phyloP scores from a whole-genome alignment of 2,888 invertebrate genomes.

The Sipha maydis region DNA sequence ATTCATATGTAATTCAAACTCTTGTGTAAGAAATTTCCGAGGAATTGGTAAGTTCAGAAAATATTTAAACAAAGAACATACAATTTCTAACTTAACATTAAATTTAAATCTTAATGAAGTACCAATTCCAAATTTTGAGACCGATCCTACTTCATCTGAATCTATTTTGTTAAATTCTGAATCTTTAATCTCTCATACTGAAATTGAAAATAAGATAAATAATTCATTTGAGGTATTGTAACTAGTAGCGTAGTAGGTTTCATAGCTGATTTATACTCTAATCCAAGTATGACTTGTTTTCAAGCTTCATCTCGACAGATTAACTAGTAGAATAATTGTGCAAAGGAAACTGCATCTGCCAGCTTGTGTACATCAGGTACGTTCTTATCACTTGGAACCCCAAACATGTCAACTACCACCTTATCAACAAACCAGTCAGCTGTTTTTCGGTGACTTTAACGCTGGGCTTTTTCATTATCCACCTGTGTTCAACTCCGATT shows the following conservation, averaged over 20 bases:
- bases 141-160: neutral
- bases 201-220: slow-evolving; percentile 8
- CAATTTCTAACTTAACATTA: neutral
- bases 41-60: neutral
- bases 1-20: neutral
- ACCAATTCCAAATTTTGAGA: neutral
- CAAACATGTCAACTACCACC: no score
- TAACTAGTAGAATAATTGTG: no score
- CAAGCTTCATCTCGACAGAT: no score
- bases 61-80: neutral
- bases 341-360: no score
- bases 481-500: no score
- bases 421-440: no score
- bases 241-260: neutral
- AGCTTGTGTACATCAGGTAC: no score
- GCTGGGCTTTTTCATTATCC: no score
- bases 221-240: slow-evolving; percentile 1
- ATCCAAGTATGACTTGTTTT: no score
- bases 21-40: slow-evolving; percentile 1
- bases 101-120: neutral
- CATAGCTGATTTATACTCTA: neutral
- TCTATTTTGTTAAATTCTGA: neutral
- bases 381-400: no score
- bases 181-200: neutral
- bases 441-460: no score